These are phyloP conservation scores for Drosophila melanogaster DNA, from an alignment of 1,140 invertebrate species.

Conservation along the genomic window Release_6_plus_ISO1_MT NT_033779.5:13090501-13091000, in stretches of 20 bases:
- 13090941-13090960: constrained; percentile 52
- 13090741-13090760: constrained; percentile 19
- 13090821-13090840: constrained; percentile 45
- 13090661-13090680: background rate
- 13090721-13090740: constrained; percentile 19
- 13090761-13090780: constrained; percentile 24
- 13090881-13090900: constrained; percentile 25
- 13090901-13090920: constrained; percentile 21
- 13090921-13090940: constrained; percentile 54
- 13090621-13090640: background rate
- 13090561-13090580: too few species aligned
- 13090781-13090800: constrained; percentile 49
- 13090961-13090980: constrained; percentile 81
- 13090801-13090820: constrained; percentile 35
- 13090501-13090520: too few species aligned
- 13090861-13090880: constrained; percentile 51
- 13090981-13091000: constrained; percentile 34
- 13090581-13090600: too few species aligned
- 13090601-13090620: background rate
- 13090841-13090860: constrained; percentile 58
- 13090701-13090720: constrained; percentile 15
- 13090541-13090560: too few species aligned
- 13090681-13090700: background rate
- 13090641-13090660: background rate
- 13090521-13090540: too few species aligned